These are phyloP conservation scores for Reticulitermes speratus DNA, from an alignment of 1,140 invertebrate species.

Conservation along the genomic window DNA sequence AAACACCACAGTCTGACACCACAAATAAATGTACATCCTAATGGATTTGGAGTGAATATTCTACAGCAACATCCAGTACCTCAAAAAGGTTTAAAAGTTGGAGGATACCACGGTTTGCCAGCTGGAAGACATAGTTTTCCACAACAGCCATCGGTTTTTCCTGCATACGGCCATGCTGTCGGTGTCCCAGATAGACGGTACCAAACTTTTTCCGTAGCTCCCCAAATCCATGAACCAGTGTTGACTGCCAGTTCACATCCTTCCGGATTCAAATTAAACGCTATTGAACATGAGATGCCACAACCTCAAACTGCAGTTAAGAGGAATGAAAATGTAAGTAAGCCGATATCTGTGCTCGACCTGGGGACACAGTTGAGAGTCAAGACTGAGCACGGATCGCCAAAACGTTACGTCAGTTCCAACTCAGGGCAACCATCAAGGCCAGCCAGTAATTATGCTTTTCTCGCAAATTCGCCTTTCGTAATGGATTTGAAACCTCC, in stretches of 20 bases:
- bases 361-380: neutral
- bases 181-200: neutral
- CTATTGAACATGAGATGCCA: neutral
- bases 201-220: neutral
- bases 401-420: neutral
- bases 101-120: neutral
- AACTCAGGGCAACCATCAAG: neutral
- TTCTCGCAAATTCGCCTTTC: neutral
- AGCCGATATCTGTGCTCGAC: neutral
- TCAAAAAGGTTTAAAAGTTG: neutral
- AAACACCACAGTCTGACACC: neutral
- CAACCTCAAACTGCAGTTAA: neutral
- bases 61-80: neutral
- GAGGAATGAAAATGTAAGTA: neutral
- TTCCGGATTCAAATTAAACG: neutral
- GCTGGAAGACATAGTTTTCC: too few species aligned
- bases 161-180: too few species aligned
- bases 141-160: too few species aligned
- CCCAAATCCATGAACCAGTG: neutral
- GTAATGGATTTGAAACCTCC: neutral
- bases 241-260: neutral
- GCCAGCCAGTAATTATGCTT: neutral
- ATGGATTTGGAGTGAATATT: neutral
- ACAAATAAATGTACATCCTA: neutral
- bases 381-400: neutral